phyloP scores from a whole-genome alignment of 2,888 invertebrate species.

The Dryomyza anilis region DNA sequence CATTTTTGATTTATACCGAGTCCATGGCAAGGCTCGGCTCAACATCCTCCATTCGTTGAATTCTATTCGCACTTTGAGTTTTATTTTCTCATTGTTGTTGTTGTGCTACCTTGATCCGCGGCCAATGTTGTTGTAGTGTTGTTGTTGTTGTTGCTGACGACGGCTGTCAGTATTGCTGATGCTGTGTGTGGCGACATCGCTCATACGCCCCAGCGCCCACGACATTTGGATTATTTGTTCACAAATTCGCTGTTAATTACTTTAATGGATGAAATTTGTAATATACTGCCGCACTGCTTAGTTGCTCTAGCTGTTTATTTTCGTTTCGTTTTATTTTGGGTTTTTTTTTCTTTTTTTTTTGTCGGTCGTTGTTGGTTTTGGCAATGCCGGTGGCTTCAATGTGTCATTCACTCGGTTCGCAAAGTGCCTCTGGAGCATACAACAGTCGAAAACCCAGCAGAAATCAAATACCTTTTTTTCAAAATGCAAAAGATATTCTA shows the following conservation, averaged over 20 bases:
- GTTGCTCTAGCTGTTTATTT: not conserved
- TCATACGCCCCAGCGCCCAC: conserved; percentile 7
- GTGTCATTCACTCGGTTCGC: not conserved
- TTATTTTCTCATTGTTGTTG: not conserved
- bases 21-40: not conserved
- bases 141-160: not conserved
- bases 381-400: no score
- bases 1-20: not conserved
- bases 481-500: no score
- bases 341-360: no score
- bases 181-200: not conserved
- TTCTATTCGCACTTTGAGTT: not conserved
- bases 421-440: no score
- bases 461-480: no score
- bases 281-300: not conserved
- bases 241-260: conserved; percentile 55
- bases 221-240: conserved; percentile 48
- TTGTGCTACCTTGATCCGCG: no score
- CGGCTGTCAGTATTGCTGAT: conserved; percentile 15
- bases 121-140: not conserved
- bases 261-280: conserved; percentile 54
- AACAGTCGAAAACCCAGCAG: no score
- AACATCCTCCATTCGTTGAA: not conserved
- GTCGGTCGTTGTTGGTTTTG: no score
- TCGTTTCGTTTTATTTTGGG: not conserved